Evolutionary conservation across 2,888 invertebrate species (phyloP), one percentile per base, ranked within the genome.

Genomic region (Teleiodes luculella): DNA sequence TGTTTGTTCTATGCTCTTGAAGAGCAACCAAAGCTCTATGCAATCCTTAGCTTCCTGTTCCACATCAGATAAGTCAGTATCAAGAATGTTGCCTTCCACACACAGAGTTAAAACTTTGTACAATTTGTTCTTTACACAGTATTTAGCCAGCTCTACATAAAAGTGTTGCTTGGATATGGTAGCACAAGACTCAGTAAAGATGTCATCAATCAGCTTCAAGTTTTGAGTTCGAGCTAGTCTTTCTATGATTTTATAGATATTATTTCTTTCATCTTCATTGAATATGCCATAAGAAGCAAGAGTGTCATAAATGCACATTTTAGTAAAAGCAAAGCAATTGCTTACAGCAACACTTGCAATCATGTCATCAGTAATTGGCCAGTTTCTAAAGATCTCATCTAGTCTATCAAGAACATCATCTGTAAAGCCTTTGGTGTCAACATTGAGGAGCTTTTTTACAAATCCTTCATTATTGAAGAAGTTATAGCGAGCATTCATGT

Each of bases 261-360:
- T 82, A 10, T 78, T 77, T 30, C 80, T 79, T 72, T 95, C 95
- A 53, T 84, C 80, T 11, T 88, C 80, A 57, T 91, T 90, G 52
- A 95, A 92, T 64, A 94, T 87, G 0, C 95, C 95, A 64, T 92
- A 93, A 51, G 91, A 90, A 55, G 90, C 86, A 3, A 94, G 74
- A 53, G 92, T 91, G 67, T 93, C 92, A 59, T 92, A 90, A 60
- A 92, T 83, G 59, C 90, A 83, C 72, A 92, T 83, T 72, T 90
- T 89, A 1, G 91, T 86, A 54, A 90, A 86, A 52, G 78, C 72
- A 65, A 87, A 89, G 60, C 91, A 91, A 57, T 83, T 76, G 54
- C 87, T 86, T 16, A 76, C 74, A 3, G 84, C 75, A 53, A 93
- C 77, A 53, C 65, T 76, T 56, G 90, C 83, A 50, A 94, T 83